phyloP scores from a whole-genome alignment of 2,113 vertebrate genomes.

The Mesembrinibis cayennensis region DNA sequence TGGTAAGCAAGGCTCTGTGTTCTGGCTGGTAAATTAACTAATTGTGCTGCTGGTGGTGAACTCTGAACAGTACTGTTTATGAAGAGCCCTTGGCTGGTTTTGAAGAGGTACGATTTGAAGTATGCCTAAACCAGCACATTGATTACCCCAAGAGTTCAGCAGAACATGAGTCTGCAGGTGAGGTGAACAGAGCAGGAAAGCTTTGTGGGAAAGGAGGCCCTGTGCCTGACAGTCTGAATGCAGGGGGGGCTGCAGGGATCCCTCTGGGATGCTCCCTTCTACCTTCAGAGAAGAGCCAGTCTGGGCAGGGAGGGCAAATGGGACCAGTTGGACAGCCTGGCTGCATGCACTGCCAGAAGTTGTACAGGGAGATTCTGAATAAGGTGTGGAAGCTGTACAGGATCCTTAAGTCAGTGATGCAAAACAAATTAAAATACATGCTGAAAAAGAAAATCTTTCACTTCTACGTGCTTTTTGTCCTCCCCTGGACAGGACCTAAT shows the following conservation, averaged over 20 bases:
- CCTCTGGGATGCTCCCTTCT: not conserved
- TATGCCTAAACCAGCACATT: not conserved
- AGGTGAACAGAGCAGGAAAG: not conserved
- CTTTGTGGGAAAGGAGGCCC: not conserved
- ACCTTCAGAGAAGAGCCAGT: not conserved
- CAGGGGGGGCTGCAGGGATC: not conserved
- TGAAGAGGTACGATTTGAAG: not conserved
- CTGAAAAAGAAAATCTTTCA: not conserved
- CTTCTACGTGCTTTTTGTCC: not conserved
- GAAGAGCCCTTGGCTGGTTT: not conserved
- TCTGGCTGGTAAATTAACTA: not conserved
- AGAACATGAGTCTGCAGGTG: not conserved
- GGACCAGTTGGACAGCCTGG: not conserved
- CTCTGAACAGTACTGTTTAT: not conserved
- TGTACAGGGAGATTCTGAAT: not conserved
- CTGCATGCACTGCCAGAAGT: not conserved
- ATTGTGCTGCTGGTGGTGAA: not conserved
- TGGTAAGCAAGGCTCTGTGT: not conserved
- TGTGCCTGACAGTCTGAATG: not conserved
- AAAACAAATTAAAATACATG: not conserved
- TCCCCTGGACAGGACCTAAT: not conserved
- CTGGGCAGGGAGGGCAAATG: not conserved
- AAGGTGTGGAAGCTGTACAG: not conserved
- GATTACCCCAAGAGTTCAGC: not conserved
- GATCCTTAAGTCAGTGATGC: rapidly evolving